A percentile compares a stretch with the other conserved stretches of the same genome.
Evolutionary conservation across 2,888 invertebrate species (phyloP).

Genomic region (Beris morrisii): DNA sequence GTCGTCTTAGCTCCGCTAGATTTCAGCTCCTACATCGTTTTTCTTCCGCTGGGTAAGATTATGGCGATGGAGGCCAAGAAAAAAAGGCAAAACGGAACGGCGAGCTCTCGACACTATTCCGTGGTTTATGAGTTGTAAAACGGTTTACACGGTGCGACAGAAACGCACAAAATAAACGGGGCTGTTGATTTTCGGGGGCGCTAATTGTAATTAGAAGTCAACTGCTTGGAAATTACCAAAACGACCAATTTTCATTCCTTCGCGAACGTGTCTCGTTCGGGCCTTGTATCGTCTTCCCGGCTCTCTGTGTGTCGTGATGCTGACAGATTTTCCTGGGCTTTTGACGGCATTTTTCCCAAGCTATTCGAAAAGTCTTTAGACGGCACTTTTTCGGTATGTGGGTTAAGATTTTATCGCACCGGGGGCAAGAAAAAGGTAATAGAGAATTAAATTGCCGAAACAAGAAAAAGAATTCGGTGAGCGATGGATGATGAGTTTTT

Average conservation of each 20-base stretch:
- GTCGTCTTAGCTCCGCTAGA: too few relatives aligned
- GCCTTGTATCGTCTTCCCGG: too few relatives aligned
- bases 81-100: too few relatives aligned
- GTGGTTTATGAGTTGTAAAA: constrained; percentile 17
- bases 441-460: constrained; percentile 7
- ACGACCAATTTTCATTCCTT: constrained; percentile 6
- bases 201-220: constrained; percentile 21
- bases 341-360: too few relatives aligned
- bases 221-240: constrained; percentile 19
- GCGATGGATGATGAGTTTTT: background rate
- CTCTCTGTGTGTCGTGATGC: too few relatives aligned
- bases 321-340: too few relatives aligned
- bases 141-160: constrained; percentile 20
- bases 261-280: too few relatives aligned
- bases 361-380: too few relatives aligned
- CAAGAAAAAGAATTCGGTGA: too few relatives aligned
- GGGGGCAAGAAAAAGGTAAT: constrained; percentile 6
- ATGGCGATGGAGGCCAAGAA: too few relatives aligned
- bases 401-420: background rate
- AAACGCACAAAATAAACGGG: background rate
- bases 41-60: too few relatives aligned
- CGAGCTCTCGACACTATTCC: background rate
- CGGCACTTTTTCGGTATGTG: background rate
- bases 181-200: constrained; percentile 4
- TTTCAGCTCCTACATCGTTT: too few relatives aligned